Evolutionary conservation across 2,888 invertebrate species (phyloP).

Genomic region (Nesidiocoris tenuis): DNA sequence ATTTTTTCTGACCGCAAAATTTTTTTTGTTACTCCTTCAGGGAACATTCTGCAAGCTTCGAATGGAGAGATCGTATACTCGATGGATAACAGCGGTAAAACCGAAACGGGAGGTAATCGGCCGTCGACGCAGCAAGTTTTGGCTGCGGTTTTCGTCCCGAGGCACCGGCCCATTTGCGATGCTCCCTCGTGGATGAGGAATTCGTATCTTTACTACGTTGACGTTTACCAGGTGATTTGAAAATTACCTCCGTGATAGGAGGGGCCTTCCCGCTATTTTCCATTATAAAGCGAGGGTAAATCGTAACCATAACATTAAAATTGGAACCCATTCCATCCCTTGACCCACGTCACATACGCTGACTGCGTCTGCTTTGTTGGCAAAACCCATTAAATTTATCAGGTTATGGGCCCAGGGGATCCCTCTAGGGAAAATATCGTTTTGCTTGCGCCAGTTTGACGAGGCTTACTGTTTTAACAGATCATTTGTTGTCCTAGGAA

Average conservation of each 20-base stretch:
- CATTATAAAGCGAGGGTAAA: too few species aligned
- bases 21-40: too few species aligned
- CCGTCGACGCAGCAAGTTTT: conserved; percentile 52
- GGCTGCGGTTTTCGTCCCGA: conserved; percentile 62
- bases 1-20: too few species aligned
- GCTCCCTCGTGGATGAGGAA: conserved; percentile 62
- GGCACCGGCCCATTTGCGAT: conserved; percentile 56
- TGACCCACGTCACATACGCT: too few species aligned
- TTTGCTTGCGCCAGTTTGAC: too few species aligned
- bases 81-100: conserved; percentile 17
- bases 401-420: not conserved
- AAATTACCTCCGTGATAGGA: not conserved
- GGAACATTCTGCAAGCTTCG: conserved; percentile 19
- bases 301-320: too few species aligned
- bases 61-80: conserved; percentile 19
- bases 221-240: conserved; percentile 60
- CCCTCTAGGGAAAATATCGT: not conserved
- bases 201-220: conserved; percentile 64
- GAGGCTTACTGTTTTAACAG: too few species aligned
- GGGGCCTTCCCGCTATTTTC: too few species aligned
- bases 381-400: too few species aligned
- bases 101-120: not conserved
- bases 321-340: too few species aligned
- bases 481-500: conserved; percentile 1
- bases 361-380: too few species aligned